A percentile compares a stretch with the other conserved stretches of the same genome.
phyloP scores from a whole-genome alignment of 2,888 invertebrate species.

The Acronicta leporina region DNA sequence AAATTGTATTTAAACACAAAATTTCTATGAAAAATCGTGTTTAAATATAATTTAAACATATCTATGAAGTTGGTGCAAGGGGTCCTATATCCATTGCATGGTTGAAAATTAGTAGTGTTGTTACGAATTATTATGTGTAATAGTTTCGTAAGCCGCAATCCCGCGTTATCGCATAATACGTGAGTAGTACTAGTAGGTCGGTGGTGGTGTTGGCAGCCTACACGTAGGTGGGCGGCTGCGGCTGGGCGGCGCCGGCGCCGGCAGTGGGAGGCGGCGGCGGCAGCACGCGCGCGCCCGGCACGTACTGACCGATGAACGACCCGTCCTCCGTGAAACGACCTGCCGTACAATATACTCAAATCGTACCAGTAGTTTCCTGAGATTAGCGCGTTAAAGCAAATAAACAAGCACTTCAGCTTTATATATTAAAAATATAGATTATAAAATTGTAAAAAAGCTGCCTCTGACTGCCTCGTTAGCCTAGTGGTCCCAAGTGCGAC shows the following conservation, averaged over 20 bases:
- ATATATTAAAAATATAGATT: no score
- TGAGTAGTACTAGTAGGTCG: not conserved
- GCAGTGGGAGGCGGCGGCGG: slow-evolving; percentile 67
- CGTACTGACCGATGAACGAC: slow-evolving; percentile 99
- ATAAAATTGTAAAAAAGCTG: no score
- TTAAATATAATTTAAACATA: no score
- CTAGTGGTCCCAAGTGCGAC: no score
- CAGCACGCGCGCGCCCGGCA: slow-evolving; percentile 93
- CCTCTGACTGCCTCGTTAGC: no score
- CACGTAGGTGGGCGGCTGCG: slow-evolving; percentile 71
- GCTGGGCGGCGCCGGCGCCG: slow-evolving; percentile 26
- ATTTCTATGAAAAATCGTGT: no score
- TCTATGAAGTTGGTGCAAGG: no score
- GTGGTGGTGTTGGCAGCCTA: slow-evolving; percentile 39
- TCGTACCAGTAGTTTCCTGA: no score
- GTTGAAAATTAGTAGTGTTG: not conserved
- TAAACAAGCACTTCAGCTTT: no score
- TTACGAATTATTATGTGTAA: not conserved
- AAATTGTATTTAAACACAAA: no score
- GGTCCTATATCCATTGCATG: no score
- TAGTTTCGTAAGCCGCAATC: not conserved
- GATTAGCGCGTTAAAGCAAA: no score
- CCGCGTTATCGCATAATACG: not conserved
- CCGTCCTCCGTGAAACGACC: slow-evolving; percentile 99
- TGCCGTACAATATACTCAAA: slow-evolving; percentile 66